Conservation (phyloP, 2,888 invertebrate genomes). For the Stenolophus ochropezus region DNA sequence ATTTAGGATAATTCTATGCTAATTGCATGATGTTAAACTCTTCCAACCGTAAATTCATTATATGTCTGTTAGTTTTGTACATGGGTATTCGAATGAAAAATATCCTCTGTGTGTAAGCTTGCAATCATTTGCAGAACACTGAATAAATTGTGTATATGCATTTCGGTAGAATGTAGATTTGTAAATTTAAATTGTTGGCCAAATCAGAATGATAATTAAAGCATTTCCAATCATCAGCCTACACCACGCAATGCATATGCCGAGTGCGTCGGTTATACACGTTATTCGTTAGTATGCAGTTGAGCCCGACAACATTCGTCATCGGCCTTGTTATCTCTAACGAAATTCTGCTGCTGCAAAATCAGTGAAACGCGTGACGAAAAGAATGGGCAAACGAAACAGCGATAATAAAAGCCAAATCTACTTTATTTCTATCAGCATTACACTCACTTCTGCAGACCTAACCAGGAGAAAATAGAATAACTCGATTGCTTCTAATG, state of each 20-base stretch:
- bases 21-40: no score
- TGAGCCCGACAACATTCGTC: neutral
- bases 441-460: slow-evolving; percentile 4
- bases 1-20: no score
- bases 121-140: neutral
- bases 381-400: slow-evolving; percentile 43
- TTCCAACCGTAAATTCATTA: no score
- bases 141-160: neutral
- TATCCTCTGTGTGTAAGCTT: no score
- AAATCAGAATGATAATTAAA: neutral
- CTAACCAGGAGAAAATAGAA: slow-evolving; percentile 11
- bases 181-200: neutral
- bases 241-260: neutral
- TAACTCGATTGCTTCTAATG: slow-evolving; percentile 9
- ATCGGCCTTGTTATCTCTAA: slow-evolving; percentile 37
- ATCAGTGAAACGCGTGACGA: slow-evolving; percentile 47
- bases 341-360: slow-evolving; percentile 32
- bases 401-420: slow-evolving; percentile 40
- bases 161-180: neutral
- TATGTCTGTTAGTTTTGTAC: no score
- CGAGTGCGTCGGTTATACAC: neutral
- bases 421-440: slow-evolving; percentile 33
- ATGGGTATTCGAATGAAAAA: no score
- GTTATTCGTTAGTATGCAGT: slow-evolving; percentile 12
- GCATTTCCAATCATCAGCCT: neutral